phyloP scores from a whole-genome alignment of 2,797 vertebrate genomes.

The Platyrinchus mystaceus region DNA sequence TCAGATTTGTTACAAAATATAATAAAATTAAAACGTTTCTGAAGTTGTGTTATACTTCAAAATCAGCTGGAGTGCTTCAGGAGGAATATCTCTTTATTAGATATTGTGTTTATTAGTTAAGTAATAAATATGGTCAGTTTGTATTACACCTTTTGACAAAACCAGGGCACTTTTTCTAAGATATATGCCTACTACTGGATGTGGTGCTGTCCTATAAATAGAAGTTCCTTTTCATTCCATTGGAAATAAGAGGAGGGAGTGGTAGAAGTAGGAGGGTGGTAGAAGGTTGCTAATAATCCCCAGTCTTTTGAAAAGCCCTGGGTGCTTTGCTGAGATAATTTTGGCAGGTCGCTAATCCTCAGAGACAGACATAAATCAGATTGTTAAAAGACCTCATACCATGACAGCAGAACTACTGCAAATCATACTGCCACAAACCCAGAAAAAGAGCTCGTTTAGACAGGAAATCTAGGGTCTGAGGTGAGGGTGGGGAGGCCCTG shows the following conservation, averaged over 20 bases:
- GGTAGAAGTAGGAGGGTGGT: too few species aligned
- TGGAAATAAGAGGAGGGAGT: neutral
- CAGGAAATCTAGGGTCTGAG: neutral
- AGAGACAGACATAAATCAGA: constrained; percentile 17
- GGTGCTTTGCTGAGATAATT: neutral
- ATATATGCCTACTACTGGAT: neutral
- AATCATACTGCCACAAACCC: neutral
- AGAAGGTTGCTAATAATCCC: neutral
- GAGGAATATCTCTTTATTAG: neutral
- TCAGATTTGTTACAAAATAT: neutral
- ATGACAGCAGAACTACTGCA: neutral
- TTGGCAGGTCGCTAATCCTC: neutral
- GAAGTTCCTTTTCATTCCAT: neutral
- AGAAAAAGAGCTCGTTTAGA: neutral
- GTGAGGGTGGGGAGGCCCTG: rapidly evolving
- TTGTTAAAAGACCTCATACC: neutral
- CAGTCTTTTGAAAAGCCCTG: neutral
- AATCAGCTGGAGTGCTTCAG: neutral
- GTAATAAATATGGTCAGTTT: neutral
- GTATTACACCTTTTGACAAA: neutral
- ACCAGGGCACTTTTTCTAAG: neutral
- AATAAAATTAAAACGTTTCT: neutral
- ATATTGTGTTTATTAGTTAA: neutral
- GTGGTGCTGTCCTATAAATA: neutral
- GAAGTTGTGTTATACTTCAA: neutral